Conservation (phyloP, 2,888 invertebrate species). For the Muschampia staudingeri region DNA sequence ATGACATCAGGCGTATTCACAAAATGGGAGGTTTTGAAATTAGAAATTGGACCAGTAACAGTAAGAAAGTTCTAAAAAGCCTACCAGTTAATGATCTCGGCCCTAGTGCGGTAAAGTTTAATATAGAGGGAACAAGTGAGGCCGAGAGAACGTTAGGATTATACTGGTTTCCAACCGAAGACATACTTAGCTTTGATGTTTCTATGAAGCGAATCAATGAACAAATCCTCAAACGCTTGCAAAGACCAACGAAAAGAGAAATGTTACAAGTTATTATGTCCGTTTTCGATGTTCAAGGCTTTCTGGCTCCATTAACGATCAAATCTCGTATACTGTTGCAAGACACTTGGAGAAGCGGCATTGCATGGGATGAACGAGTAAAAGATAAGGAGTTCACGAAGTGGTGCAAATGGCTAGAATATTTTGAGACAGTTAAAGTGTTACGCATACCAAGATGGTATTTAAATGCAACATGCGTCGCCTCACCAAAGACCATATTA, state of each 20-base stretch:
- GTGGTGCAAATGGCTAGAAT: constrained; percentile 5
- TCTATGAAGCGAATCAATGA: constrained; percentile 2
- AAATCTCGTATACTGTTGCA: constrained; percentile 1
- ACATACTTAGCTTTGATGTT: neutral
- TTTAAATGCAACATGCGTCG: neutral
- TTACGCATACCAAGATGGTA: constrained; percentile 9
- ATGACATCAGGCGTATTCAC: neutral
- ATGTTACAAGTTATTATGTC: neutral
- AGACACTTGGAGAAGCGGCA: constrained; percentile 3
- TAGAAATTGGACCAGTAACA: constrained; percentile 11
- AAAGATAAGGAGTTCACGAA: neutral
- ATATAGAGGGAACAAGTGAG: neutral
- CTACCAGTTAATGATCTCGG: neutral
- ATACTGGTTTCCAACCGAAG: neutral
- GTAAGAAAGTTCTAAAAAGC: neutral
- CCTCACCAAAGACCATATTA: neutral
- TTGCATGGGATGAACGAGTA: neutral
- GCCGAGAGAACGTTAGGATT: neutral
- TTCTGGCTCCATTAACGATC: neutral
- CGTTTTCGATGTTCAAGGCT: neutral
- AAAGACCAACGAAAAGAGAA: neutral
- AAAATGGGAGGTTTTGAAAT: neutral
- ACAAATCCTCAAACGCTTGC: neutral
- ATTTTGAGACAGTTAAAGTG: neutral
- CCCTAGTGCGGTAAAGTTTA: neutral